Evolutionary conservation across 2,888 invertebrate species (phyloP), one percentile per base, ranked within the genome.

Genomic region (Axea sp.): DNA sequence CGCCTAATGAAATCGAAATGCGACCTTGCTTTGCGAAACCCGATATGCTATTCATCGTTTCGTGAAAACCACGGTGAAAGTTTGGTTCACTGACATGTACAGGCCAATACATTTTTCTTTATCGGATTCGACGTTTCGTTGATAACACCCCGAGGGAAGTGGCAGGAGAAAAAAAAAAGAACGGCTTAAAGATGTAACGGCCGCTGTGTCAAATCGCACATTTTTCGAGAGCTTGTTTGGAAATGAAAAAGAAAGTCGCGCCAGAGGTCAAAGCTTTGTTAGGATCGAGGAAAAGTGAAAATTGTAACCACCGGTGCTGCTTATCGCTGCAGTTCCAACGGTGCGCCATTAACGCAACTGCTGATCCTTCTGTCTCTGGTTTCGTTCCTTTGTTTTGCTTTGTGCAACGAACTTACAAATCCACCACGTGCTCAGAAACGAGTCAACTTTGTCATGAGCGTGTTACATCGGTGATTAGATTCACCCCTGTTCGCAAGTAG

Each of bases 1-100:
- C 53, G 22, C 33, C 51, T 65, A 69, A 69, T 60, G 74, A 74
- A 74, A 74, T 64, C 74, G 74, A 74, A 69, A 74, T 59, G 74
- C 65, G 69, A 74, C 74, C 74, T 69, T 74, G 69, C 59, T 35
- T 59, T 35, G 37, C 74, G 74, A 69, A 69, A 69, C 41, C 15
- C 41, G 47, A 74, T 47, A 64, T 62, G 41, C 43, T 33, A 62
- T 55, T 62, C 19, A 53, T 17, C 49, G 62, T 55, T 65, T 49
- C 65, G 37, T 43, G 57, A 68, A 73, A 71, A 64, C 39, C 35
- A 57, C 11, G 49, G 71, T 35, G 64, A 71, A 71, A 71, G 71
- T 71, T 62, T 39, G 53, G 62, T 57, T 71, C 62, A 41, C 39
- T 64, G 71, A 64, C 64, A 57, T 57, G 55, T 71, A 71, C 64